Base-by-base conservation (phyloP, 2,888 invertebrate species). In the Pandemis heparana region DNA sequence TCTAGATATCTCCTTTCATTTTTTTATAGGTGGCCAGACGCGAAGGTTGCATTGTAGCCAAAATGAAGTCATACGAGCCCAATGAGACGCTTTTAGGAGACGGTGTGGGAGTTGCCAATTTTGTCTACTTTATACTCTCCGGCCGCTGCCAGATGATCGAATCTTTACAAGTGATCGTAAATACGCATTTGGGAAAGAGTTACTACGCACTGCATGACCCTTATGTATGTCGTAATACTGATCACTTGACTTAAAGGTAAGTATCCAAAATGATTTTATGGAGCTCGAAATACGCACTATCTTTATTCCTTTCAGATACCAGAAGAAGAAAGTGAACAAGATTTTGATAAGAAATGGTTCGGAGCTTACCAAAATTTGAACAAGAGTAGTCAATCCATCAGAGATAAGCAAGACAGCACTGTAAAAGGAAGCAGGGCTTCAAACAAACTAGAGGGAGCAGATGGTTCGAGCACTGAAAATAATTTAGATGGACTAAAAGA, bases 1-100 rank as follows among this genome's bases (percentile, higher is more conserved):
- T 32, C 23, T 32, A 32, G 23, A 32, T 32, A 32, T 32, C 23
- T 32, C 23, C 41, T 41, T 41, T 32, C 8, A 53, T 16, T 16
- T 16, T 14, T 71, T 68, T 71, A 48, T 79, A 94, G 94, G 92
- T 95, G 1, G 92, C 95, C 0, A 94, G 94, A 68, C 93, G 96
- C 62, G 96, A 96, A 85, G 96, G 96, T 80, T 96, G 96, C 79
- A 96, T 96, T 78, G 90, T 96, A 39, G 95, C 96, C 5, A 96
- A 95, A 87, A 94, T 96, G 82, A 95, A 95, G 81, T 86, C 93
- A 1, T 96, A 92, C 80, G 87, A 88, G 23, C 77, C 89, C 0
- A 95, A 95, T 77, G 95, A 96, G 79, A 95, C 95, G 10, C 81
- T 96, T 5, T 84, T 95, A 14, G 95, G 95, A 0, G 95, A 95